Percentiles rank a stretch among this genome's conserved stretches.
These are phyloP conservation scores for Neodon shergylaensis DNA, from an alignment of 2,113 vertebrate genomes.

Conservation along the genomic window DNA sequence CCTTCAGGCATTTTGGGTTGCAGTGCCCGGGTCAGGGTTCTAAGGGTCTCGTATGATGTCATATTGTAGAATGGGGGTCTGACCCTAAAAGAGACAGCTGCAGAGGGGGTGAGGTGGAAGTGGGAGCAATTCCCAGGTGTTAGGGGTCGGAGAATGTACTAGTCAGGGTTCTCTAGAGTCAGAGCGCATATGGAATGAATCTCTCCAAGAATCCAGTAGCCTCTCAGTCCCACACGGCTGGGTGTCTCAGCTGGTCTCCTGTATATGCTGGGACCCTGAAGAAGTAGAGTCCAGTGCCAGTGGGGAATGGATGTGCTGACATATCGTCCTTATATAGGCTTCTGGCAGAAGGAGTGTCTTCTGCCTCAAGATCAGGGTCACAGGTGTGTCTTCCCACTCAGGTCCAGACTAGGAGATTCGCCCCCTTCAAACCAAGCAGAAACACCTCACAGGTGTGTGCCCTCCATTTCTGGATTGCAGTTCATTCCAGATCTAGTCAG, in stretches of 20 bases:
- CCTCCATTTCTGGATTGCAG: background rate
- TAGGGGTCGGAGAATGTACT: background rate
- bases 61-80: background rate
- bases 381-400: background rate
- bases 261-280: background rate
- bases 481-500: background rate
- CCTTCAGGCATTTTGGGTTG: background rate
- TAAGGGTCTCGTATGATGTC: background rate
- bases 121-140: background rate
- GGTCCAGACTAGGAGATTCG: background rate
- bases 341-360: background rate
- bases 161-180: background rate
- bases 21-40: background rate
- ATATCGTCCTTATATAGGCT: background rate
- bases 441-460: background rate
- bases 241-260: background rate
- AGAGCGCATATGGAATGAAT: background rate
- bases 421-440: background rate
- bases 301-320: background rate
- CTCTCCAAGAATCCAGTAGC: background rate
- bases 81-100: background rate
- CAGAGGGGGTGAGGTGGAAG: background rate
- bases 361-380: rapidly evolving
- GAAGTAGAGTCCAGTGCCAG: background rate
- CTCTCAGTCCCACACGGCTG: background rate